These are phyloP conservation scores for Xanthorhoe designata DNA, from an alignment of 2,888 invertebrate species.

Conservation along the genomic window DNA sequence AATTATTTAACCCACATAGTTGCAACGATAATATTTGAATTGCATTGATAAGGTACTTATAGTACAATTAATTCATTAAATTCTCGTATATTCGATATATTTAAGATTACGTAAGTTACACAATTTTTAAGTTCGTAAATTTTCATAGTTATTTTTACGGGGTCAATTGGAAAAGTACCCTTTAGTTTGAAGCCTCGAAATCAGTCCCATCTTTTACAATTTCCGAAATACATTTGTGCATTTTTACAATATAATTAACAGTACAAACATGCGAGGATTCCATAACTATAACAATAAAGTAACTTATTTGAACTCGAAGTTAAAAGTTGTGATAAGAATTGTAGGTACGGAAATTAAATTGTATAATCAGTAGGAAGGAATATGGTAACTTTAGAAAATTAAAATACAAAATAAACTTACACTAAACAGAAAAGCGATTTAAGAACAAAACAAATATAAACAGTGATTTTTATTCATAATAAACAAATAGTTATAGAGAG, in stretches of 20 bases:
- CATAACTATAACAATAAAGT: not conserved
- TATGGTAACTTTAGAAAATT: slow-evolving; percentile 36
- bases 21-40: not conserved
- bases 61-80: slow-evolving; percentile 3
- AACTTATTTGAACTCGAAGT: not conserved
- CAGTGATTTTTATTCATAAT: slow-evolving; percentile 39
- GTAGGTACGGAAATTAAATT: not conserved
- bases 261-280: slow-evolving; percentile 22
- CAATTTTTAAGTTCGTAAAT: not conserved
- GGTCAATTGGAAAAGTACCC: not conserved
- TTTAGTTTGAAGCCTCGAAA: slow-evolving; percentile 16
- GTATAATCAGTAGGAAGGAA: not conserved
- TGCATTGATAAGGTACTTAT: slow-evolving; percentile 5
- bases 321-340: not conserved
- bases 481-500: slow-evolving; percentile 24
- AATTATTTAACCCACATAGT: not conserved
- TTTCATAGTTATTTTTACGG: not conserved
- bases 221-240: slow-evolving; percentile 29
- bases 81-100: slow-evolving; percentile 2
- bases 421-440: slow-evolving; percentile 29
- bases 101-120: not conserved
- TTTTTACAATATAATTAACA: slow-evolving; percentile 8
- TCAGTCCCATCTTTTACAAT: slow-evolving; percentile 12
- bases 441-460: slow-evolving; percentile 42
- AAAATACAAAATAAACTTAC: slow-evolving; percentile 41